These are phyloP conservation scores for Cynodonichthys magdalenae DNA, from an alignment of 2,797 vertebrate genomes.

Conservation along the genomic window DNA sequence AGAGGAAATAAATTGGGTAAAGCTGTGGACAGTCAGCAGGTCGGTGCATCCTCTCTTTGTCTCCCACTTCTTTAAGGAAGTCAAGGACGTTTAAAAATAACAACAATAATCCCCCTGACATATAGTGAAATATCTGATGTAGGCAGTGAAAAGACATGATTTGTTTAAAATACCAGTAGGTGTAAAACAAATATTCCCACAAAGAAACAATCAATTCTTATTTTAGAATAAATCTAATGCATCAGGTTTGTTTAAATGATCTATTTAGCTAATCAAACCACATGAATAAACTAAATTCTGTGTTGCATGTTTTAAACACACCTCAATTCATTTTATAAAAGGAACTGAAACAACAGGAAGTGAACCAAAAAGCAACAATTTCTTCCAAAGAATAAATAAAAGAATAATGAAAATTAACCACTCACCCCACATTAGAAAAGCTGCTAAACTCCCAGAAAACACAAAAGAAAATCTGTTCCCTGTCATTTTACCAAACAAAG, in stretches of 20 bases:
- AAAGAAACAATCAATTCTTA: not conserved
- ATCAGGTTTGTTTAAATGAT: constrained; percentile 6
- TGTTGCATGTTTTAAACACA: constrained; percentile 32
- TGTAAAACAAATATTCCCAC: not conserved
- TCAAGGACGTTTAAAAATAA: constrained; percentile 8
- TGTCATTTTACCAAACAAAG: constrained; percentile 64
- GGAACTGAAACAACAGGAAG: not conserved
- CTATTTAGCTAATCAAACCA: not conserved
- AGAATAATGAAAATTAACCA: constrained; percentile 33
- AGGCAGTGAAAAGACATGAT: not conserved
- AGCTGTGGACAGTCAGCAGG: constrained; percentile 16
- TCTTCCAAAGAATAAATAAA: constrained; percentile 26
- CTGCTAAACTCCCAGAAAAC: constrained; percentile 51
- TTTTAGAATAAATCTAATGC: not conserved
- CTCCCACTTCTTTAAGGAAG: constrained; percentile 19
- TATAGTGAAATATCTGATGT: not conserved
- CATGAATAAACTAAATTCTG: constrained; percentile 20
- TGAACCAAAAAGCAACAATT: constrained; percentile 41
- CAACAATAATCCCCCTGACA: not conserved
- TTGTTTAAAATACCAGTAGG: not conserved
- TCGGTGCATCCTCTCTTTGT: constrained; percentile 59
- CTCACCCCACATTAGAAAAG: constrained; percentile 73
- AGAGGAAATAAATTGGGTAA: constrained; percentile 25
- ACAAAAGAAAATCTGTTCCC: constrained; percentile 32
- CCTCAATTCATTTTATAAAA: constrained; percentile 49